These are phyloP conservation scores for Heliconius sara DNA, from an alignment of 2,888 invertebrate species.

Conservation along the genomic window DNA sequence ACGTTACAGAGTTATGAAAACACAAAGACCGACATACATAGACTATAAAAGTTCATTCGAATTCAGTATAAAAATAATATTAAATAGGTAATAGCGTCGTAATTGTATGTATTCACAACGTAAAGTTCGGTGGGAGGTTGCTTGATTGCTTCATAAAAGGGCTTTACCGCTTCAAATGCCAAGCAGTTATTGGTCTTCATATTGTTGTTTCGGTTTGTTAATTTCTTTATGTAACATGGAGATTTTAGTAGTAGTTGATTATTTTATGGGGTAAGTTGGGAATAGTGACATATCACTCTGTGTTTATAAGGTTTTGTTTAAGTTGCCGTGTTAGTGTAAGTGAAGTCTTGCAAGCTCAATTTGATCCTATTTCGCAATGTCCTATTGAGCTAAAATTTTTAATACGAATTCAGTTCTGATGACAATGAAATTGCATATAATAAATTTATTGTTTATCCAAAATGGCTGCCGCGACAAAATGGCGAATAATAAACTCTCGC, in stretches of 20 bases:
- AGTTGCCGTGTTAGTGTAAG: too few species aligned
- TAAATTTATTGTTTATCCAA: too few species aligned
- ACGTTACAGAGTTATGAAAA: background rate
- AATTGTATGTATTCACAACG: slow-evolving; percentile 70
- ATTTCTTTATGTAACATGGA: slow-evolving; percentile 34
- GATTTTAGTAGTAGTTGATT: background rate
- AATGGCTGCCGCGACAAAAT: too few species aligned
- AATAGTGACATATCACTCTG: background rate
- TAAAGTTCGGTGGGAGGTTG: slow-evolving; percentile 66
- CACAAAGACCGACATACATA: background rate
- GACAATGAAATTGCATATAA: too few species aligned
- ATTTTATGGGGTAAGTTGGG: background rate
- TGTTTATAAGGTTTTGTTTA: too few species aligned
- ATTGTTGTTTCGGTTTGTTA: slow-evolving; percentile 44
- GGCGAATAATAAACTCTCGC: too few species aligned
- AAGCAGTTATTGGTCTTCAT: slow-evolving; percentile 49
- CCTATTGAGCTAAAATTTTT: too few species aligned
- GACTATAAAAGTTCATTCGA: background rate
- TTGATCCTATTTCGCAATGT: too few species aligned
- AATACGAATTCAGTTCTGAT: too few species aligned
- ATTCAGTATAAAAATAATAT: slow-evolving; percentile 60
- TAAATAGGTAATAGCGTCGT: slow-evolving; percentile 66
- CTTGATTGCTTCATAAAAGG: slow-evolving; percentile 72
- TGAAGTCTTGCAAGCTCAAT: too few species aligned
- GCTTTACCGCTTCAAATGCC: slow-evolving; percentile 56